These are phyloP conservation scores for Meriones unguiculatus DNA, from an alignment of 2,113 vertebrate species.

Conservation along the genomic window DNA sequence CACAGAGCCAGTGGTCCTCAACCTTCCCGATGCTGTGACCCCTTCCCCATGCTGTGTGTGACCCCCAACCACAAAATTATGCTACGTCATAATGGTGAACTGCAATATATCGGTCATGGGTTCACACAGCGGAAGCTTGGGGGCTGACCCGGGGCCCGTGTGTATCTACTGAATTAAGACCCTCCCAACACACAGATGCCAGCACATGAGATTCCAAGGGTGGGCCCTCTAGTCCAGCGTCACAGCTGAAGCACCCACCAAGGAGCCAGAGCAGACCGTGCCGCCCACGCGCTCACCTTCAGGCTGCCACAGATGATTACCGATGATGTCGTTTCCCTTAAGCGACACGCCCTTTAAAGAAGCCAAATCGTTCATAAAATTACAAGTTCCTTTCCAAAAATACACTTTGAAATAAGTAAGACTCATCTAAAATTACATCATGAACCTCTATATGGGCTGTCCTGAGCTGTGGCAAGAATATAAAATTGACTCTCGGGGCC, in stretches of 20 bases:
- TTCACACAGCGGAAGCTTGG: not conserved
- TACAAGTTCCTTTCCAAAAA: not conserved
- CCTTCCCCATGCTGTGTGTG: not conserved
- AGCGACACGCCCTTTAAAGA: not conserved
- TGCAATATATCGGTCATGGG: not conserved
- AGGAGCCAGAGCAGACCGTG: not conserved
- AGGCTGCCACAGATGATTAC: not conserved
- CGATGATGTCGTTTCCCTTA: constrained; percentile 26
- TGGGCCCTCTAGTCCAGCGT: not conserved
- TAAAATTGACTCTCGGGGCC: not conserved
- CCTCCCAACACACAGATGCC: not conserved
- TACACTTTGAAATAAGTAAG: constrained; percentile 8
- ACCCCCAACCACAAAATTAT: not conserved
- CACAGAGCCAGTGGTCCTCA: not conserved
- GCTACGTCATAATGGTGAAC: not conserved
- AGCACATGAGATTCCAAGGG: not conserved
- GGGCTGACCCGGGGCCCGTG: not conserved
- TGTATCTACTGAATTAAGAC: not conserved
- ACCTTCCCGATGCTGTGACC: not conserved
- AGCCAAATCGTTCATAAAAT: not conserved
- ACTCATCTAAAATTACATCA: not conserved
- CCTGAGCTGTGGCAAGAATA: not conserved
- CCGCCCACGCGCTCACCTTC: not conserved
- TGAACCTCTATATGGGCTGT: constrained; percentile 15
- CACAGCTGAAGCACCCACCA: not conserved